Evolutionary conservation across 2,888 invertebrate species (phyloP), one percentile per base, ranked within the genome.

Genomic region (Dicycla oo): DNA sequence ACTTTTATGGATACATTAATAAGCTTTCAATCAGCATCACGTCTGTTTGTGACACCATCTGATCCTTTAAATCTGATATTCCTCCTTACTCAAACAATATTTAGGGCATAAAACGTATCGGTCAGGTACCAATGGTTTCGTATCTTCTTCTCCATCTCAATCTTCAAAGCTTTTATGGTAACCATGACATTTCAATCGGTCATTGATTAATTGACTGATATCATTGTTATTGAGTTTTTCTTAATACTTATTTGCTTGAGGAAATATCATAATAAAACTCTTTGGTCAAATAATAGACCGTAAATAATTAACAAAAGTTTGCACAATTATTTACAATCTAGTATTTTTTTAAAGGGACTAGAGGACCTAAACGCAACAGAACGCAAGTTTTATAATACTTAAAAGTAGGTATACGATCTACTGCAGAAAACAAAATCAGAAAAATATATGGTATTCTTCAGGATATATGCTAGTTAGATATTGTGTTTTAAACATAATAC

Each of bases 101-200:
- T 51, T 15, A 20, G 15, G n/a, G 13, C n/a, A 38, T n/a, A 43
- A 43, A 76, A 60, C 13, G 20, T 45, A 45, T 49, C 15, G 38
- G 54, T 54, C 62, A 63, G 30, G n/a, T n/a, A 43, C 43, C 43
- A 49, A 30, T 30, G 6, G n/a, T 53, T 18, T 40, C 23, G 20
- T 66, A 75, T 64, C 75, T 75, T 30, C n/a, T 45, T 30, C 3
- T 23, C 15, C 45, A 74, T 53, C 47, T 45, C 5, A 23, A 61
- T 62, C 49, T 43, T 64, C 40, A 38, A 73, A 73, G 64, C 64
- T 71, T 84, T 85, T 57, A 81, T 74, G 66, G 81, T 76, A 72
- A 74, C 73, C 81, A 82, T 82, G 81, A 86, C 82, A 84, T 86
- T 85, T 86, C 84, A 86, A 85, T 86, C 73, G 70, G 47, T 75